A percentile compares a stretch with the other conserved stretches of the same genome.
Evolutionary conservation across 2,888 invertebrate species (phyloP).

Genomic region (Hesperia comma): DNA sequence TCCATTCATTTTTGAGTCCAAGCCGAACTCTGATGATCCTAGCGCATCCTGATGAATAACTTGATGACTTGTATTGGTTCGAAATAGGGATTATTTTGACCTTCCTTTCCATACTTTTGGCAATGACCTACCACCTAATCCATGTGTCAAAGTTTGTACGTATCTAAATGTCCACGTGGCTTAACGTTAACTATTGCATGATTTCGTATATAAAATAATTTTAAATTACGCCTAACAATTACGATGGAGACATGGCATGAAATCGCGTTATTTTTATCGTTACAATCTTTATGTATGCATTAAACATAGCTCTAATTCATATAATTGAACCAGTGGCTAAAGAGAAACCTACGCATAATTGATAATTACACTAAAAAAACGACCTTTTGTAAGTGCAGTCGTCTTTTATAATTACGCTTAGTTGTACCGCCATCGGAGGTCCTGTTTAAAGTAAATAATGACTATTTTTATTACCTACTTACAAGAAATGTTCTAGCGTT

Average conservation of each 20-base stretch:
- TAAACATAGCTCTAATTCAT: constrained; percentile 61
- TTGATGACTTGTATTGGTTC: no score
- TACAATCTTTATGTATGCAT: constrained; percentile 43
- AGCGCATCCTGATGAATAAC: no score
- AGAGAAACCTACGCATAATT: constrained; percentile 64
- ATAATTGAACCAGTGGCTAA: constrained; percentile 61
- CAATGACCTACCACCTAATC: no score
- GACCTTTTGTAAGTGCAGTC: constrained; percentile 61
- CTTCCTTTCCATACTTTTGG: no score
- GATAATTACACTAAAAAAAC: constrained; percentile 61
- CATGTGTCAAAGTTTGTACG: no score
- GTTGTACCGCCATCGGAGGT: constrained; percentile 42
- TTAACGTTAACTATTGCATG: not conserved
- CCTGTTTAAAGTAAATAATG: constrained; percentile 44
- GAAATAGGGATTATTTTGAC: no score
- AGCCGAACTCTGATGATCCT: no score
- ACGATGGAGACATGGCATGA: constrained; percentile 25
- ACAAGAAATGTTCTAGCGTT: constrained; percentile 38
- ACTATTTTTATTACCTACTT: constrained; percentile 42
- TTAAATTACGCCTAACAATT: constrained; percentile 8
- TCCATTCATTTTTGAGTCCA: no score
- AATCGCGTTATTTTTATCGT: constrained; percentile 38
- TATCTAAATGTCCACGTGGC: no score
- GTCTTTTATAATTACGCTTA: constrained; percentile 58
- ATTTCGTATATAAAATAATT: not conserved